These are phyloP conservation scores for Hypomesus transpacificus DNA, from an alignment of 2,113 vertebrate genomes.

Conservation along the genomic window DNA sequence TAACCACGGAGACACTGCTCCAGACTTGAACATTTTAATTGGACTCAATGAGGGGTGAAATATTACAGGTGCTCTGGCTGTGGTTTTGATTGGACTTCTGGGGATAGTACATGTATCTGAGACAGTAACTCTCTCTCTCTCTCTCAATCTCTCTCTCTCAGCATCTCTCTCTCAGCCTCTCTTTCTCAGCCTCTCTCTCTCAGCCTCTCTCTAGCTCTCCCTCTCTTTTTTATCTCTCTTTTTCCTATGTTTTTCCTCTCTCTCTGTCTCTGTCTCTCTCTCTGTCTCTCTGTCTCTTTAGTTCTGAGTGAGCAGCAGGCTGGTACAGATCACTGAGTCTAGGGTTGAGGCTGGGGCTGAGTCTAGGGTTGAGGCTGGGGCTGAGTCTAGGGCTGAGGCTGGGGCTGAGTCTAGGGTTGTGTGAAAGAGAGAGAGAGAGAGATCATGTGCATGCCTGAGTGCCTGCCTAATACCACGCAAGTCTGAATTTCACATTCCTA, in stretches of 20 bases:
- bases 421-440: no score
- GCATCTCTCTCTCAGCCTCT: neutral
- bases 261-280: neutral
- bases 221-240: neutral
- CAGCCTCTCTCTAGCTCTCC: neutral
- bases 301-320: no score
- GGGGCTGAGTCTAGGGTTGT: no score
- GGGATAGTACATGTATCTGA: neutral
- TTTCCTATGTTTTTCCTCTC: neutral
- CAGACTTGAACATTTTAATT: constrained; percentile 2
- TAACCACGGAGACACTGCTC: neutral
- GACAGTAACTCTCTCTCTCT: neutral
- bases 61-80: neutral
- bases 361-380: no score
- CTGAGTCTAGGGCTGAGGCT: no score
- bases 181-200: neutral
- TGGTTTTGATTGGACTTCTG: neutral
- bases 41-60: neutral
- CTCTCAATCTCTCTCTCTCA: neutral
- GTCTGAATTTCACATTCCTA: neutral
- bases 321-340: no score
- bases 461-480: neutral
- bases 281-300: neutral
- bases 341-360: no score
- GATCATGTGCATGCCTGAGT: no score